Conservation (phyloP, 92 coral and sea anemone species). For the Isaurus tuberculatus region DNA sequence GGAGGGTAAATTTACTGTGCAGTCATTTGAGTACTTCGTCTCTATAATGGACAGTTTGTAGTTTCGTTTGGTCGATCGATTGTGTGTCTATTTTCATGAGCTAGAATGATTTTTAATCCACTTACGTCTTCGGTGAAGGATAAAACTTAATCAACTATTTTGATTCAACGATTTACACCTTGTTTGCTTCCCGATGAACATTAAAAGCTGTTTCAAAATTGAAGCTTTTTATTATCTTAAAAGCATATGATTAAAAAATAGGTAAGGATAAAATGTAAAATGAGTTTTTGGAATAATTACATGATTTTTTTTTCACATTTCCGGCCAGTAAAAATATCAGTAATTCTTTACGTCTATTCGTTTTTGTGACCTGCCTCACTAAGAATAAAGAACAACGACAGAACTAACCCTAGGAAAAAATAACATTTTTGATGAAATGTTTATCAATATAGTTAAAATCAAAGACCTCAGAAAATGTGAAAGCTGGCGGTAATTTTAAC, state of each 20-base stretch:
- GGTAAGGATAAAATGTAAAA: background rate
- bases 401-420: background rate
- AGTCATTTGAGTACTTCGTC: background rate
- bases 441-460: background rate
- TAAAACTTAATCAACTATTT: conserved; percentile 4
- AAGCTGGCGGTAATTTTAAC: conserved; percentile 10
- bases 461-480: background rate
- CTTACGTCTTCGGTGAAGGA: background rate
- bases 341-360: background rate
- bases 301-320: background rate
- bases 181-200: background rate
- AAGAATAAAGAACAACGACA: no score
- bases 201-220: background rate
- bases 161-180: background rate
- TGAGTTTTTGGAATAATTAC: background rate
- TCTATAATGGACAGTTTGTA: background rate
- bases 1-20: background rate
- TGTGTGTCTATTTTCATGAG: background rate
- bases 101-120: background rate
- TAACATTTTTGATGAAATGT: background rate
- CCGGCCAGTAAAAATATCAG: background rate
- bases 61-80: background rate
- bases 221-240: background rate
- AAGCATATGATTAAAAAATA: background rate
- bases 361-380: background rate